Conservation (phyloP, 2,888 invertebrate genomes). For the Cerastis leucographa region DNA sequence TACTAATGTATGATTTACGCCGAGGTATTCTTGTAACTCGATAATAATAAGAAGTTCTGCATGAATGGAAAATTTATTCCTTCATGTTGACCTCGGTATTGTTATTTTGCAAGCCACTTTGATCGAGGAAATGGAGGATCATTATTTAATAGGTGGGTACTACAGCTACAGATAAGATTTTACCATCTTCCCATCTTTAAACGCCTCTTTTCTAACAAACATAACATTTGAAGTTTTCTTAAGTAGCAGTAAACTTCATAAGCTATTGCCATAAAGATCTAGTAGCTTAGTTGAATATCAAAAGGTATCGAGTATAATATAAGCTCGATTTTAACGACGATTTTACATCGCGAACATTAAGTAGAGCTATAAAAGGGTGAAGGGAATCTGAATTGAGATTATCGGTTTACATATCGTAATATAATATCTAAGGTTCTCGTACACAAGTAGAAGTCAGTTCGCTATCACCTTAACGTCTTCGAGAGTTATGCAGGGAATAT, state of each 20-base stretch:
- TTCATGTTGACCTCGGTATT: conserved; percentile 22
- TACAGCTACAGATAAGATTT: conserved; percentile 30
- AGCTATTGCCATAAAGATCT: conserved; percentile 61
- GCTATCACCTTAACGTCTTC: conserved; percentile 82
- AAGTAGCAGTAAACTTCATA: conserved; percentile 60
- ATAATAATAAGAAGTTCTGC: conserved; percentile 36
- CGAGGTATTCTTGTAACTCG: conserved; percentile 22
- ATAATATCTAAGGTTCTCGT: conserved; percentile 73
- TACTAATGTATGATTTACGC: conserved; percentile 24
- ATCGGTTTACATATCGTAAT: conserved; percentile 81
- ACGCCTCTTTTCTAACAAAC: conserved; percentile 39
- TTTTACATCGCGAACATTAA: conserved; percentile 80
- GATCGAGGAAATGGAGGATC: conserved; percentile 28
- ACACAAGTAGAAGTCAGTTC: conserved; percentile 76
- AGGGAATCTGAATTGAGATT: conserved; percentile 81
- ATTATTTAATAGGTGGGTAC: conserved; percentile 37
- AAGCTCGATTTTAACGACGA: conserved; percentile 79
- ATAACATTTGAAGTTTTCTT: conserved; percentile 50
- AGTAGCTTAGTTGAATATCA: conserved; percentile 67
- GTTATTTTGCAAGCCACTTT: conserved; percentile 32
- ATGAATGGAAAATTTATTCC: conserved; percentile 44
- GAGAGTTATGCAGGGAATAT: conserved; percentile 76
- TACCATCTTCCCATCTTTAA: conserved; percentile 37
- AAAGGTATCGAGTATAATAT: conserved; percentile 71
- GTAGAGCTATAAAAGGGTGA: conserved; percentile 79